Evolutionary conservation across 2,888 invertebrate genomes (phyloP), one percentile per base, ranked within the genome.

Genomic region (Papilio elwesi): DNA sequence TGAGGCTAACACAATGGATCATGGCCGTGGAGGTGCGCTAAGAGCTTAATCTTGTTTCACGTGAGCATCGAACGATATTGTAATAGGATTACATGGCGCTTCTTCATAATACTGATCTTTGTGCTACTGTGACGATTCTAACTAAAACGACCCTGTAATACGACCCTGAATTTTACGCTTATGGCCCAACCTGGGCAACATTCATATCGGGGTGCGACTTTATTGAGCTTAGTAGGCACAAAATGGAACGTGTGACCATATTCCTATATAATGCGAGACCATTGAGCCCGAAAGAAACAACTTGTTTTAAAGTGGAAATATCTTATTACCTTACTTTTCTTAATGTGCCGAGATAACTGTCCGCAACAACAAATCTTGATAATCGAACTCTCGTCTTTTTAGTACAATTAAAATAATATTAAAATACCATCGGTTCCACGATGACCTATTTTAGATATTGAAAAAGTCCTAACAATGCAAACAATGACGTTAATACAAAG

Each of bases 41-140:
- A 83, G 80, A 84, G 78, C 78, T 76, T 89, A 88, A 90, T 91
- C 89, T 90, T 85, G 75, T 89, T 89, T 90, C 86, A 87, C 85
- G 83, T 78, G 73, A 85, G 78, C 81, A 81, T 80, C 79, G 26
- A 26, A 26, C 82, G 85, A 85, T 75, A 77, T 71, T 80, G 82
- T 91, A 90, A 92, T 81, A 86, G 87, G 92, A 91, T 92, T 91
- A 91, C 86, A 81, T 73, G 81, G 78, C 78, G 80, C 81, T 81
- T 79, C 80, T 78, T 38, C 15, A 59, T 48, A 59, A 59, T 76
- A 73, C 74, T 15, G 64, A 72, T 71, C 76, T 77, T 80, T 78
- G 78, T 74, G 74, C 70, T 77, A 73, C 63, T 57, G 68, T 62
- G 16, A 64, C 36, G 57, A 65, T 74, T 48, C 66, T 48, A 72